Evolutionary conservation across 2,113 vertebrate genomes (phyloP).

Genomic region (Otolemur garnettii): DNA sequence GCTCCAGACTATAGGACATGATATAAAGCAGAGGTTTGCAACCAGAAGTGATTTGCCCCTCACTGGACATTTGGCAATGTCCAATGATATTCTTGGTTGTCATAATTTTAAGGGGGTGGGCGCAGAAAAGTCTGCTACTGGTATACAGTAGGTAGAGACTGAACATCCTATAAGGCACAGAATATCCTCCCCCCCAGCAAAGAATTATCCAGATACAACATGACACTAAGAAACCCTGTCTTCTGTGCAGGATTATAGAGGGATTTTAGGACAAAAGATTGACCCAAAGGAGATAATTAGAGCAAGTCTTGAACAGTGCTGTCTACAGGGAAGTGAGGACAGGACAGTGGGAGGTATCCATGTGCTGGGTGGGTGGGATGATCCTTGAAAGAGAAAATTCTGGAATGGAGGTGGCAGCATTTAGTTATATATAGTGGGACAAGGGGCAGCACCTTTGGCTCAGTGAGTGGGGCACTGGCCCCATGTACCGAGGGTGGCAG

Average conservation of each 20-base stretch:
- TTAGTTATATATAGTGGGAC: not conserved
- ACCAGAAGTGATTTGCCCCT: not conserved
- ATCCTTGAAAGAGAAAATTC: not conserved
- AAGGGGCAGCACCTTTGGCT: too few relatives aligned
- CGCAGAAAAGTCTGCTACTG: not conserved
- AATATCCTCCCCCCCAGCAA: not conserved
- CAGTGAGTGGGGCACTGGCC: too few relatives aligned
- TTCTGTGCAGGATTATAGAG: not conserved
- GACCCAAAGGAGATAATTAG: not conserved
- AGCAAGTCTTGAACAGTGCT: not conserved
- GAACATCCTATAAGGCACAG: not conserved
- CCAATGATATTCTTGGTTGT: not conserved
- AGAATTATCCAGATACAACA: not conserved
- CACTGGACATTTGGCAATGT: not conserved
- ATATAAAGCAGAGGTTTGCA: not conserved
- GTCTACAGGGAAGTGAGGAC: not conserved
- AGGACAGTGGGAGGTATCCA: too few relatives aligned
- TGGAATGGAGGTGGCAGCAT: not conserved
- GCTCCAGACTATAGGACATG: not conserved
- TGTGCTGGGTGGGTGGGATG: not conserved
- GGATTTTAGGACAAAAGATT: not conserved
- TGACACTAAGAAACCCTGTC: not conserved
- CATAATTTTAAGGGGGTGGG: too few relatives aligned
- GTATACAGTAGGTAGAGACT: not conserved
- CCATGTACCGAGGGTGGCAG: too few relatives aligned